Evolutionary conservation across 2,888 invertebrate genomes (phyloP), one percentile per base, ranked within the genome.

Genomic region (Eucera pruinosa): DNA sequence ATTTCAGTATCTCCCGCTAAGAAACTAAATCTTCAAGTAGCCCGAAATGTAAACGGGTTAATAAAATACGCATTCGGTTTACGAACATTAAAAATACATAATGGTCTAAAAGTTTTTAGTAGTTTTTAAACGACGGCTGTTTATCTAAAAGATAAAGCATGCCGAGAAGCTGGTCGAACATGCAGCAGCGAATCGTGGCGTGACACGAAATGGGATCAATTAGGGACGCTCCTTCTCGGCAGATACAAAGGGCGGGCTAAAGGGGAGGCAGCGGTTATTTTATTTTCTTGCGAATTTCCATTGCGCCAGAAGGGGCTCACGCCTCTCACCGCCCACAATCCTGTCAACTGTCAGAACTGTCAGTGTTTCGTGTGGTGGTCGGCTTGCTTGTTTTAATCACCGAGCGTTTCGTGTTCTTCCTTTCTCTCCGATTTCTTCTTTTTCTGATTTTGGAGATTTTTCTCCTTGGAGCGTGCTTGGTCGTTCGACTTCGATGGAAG

Each of bases 331-430:
- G 86, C 85, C 86, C 79, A 86, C 86, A 75, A 86, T 80, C 77
- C 83, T 73, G 87, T 83, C 84, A 82, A 81, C 81, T 87, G 87
- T 88, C 86, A 86, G 82, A 86, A 75, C 83, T 84, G 87, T 85
- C 88, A 82, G 84, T 77, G 80, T 83, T 81, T 71, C 76, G 80
- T 65, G 74, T 66, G 74, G 48, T 30, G 60, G 72, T 75, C 69
- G 54, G 68, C 18, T 68, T 78, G 60, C 72, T 78, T 68, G 67
- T 78, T 81, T 83, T 81, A 78, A 64, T 72, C 68, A 23, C 39
- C 57, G 7, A 27, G 27, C 74, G 36, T 61, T 58, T 61, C 43
- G 50, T 47, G 65, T 70, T 30, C 73, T 67, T 64, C 80, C 25
- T 79, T 78, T 41, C 60, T 39, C 48, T 54, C n/a, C 27, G 9